phyloP scores from a whole-genome alignment of 23 tunicate species.

The Clavelina lepadiformis region DNA sequence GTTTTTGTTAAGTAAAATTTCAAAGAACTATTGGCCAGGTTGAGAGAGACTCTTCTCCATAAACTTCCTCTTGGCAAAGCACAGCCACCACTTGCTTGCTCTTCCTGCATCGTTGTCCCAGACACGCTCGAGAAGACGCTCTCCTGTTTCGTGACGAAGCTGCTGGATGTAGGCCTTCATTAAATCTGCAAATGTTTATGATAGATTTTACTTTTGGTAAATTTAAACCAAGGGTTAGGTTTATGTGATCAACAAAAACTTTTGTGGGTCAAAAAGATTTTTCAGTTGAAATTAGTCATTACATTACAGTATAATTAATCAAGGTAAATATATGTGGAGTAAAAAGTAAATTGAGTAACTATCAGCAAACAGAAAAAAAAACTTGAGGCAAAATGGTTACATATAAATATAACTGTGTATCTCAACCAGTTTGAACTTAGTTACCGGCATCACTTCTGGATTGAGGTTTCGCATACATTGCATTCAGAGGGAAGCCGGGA shows the following conservation, averaged over 20 bases:
- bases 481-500: conserved; percentile 90
- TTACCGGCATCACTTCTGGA: conserved; percentile 45
- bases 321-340: too few species aligned
- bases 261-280: too few species aligned
- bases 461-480: conserved; percentile 87
- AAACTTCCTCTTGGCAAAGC: conserved; percentile 88
- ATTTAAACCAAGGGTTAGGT: not conserved
- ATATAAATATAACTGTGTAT: too few species aligned
- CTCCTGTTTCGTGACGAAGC: conserved; percentile 79
- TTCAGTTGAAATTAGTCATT: too few species aligned
- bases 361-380: too few species aligned
- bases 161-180: conserved; percentile 89
- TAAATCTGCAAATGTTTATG: conserved; percentile 31
- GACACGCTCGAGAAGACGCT: conserved; percentile 67
- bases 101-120: conserved; percentile 55
- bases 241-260: not conserved
- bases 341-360: too few species aligned
- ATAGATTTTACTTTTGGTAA: not conserved
- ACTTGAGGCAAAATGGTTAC: too few species aligned
- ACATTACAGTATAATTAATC: too few species aligned
- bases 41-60: conserved; percentile 91
- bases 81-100: conserved; percentile 99
- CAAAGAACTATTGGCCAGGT: conserved; percentile 55
- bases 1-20: too few species aligned
- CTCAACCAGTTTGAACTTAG: too few species aligned